phyloP scores from a whole-genome alignment of 2,888 invertebrate species.

The Nephrotoma guestfalica region DNA sequence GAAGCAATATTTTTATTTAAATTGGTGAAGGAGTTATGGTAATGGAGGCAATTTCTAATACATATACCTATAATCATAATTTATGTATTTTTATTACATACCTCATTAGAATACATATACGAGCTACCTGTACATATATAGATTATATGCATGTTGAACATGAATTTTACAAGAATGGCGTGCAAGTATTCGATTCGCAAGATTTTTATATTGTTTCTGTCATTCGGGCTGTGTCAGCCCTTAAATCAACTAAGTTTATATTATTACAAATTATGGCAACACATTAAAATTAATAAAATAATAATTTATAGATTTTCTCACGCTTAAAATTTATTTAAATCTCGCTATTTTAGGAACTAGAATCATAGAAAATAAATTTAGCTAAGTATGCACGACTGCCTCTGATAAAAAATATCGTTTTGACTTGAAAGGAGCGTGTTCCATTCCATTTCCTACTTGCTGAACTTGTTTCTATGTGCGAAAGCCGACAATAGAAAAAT shows the following conservation, averaged over 20 bases:
- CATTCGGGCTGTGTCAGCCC: background rate
- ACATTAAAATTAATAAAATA: background rate
- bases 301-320: background rate
- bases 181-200: background rate
- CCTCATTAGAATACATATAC: background rate
- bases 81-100: background rate
- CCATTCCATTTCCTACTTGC: background rate
- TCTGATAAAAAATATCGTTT: background rate
- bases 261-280: background rate
- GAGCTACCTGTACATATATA: background rate
- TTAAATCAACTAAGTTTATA: background rate
- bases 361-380: background rate
- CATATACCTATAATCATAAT: background rate
- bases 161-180: background rate
- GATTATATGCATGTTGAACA: background rate
- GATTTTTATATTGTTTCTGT: background rate
- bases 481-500: too few relatives aligned
- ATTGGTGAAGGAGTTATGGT: background rate
- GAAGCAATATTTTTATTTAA: background rate
- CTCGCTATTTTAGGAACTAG: background rate
- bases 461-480: background rate
- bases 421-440: background rate
- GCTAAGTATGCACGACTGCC: background rate
- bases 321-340: background rate
- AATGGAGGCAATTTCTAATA: background rate